These are phyloP conservation scores for Eurypyga helias DNA, from an alignment of 2,113 vertebrate species.

Conservation along the genomic window DNA sequence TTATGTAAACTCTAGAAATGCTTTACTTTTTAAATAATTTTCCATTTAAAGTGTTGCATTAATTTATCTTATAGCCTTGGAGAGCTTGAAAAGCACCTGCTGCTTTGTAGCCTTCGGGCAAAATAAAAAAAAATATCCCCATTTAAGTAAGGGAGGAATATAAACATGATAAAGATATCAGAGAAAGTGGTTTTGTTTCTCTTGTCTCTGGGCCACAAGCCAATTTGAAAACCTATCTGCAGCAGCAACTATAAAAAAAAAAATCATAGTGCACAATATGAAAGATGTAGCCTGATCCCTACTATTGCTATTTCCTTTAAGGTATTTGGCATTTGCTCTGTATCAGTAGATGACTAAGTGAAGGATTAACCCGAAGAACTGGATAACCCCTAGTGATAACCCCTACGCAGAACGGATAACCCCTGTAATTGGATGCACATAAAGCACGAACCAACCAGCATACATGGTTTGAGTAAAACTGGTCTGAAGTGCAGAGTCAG, in stretches of 20 bases:
- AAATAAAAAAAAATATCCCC: background rate
- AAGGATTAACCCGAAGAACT: conserved; percentile 19
- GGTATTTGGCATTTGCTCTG: background rate
- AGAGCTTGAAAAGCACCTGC: conserved; percentile 1
- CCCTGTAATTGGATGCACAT: background rate
- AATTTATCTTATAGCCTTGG: background rate
- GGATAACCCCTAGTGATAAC: conserved; percentile 12
- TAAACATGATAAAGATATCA: background rate
- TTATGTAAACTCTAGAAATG: background rate
- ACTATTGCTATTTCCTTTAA: background rate
- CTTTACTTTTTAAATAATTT: background rate
- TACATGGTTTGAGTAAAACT: background rate
- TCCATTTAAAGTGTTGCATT: background rate
- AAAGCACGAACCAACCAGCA: background rate
- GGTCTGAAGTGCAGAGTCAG: background rate
- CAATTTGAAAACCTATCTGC: background rate
- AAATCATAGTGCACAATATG: background rate
- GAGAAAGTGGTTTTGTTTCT: background rate
- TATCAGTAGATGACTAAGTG: conserved; percentile 1
- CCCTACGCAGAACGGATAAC: background rate
- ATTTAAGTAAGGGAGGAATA: background rate
- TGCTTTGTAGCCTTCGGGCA: background rate
- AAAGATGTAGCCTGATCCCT: background rate
- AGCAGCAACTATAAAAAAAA: background rate
- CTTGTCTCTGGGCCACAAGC: background rate